A percentile compares a stretch with the other conserved stretches of the same genome.
These are phyloP conservation scores for Rhodophaea formosa DNA, from an alignment of 2,888 invertebrate genomes.

Conservation along the genomic window DNA sequence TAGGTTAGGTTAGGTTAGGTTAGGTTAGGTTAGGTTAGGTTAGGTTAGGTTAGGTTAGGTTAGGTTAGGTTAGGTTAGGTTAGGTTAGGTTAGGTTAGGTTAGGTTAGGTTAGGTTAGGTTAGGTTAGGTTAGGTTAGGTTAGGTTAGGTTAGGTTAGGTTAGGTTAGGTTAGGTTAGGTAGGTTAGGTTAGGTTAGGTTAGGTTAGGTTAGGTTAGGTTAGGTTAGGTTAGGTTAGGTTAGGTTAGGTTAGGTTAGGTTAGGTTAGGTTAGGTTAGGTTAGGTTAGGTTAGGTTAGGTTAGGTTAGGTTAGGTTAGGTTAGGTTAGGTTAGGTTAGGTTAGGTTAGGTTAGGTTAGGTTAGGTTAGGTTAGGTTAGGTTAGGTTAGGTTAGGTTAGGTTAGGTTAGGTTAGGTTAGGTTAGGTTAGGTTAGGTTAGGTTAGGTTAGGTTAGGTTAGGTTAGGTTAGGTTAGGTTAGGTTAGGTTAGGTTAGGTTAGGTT, in stretches of 20 bases:
- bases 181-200: constrained; percentile 19
- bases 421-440: constrained; percentile 19
- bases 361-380: constrained; percentile 11
- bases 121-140: constrained; percentile 9
- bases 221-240: constrained; percentile 24
- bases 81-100: constrained; percentile 10
- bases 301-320: constrained; percentile 21
- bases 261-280: constrained; percentile 22
- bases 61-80: constrained; percentile 18
- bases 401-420: constrained; percentile 22
- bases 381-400: constrained; percentile 17
- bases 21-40: constrained; percentile 9
- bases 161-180: constrained; percentile 10
- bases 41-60: constrained; percentile 16
- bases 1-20: constrained; percentile 12
- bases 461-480: constrained; percentile 19
- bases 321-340: constrained; percentile 10
- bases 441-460: constrained; percentile 19
- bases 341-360: constrained; percentile 9
- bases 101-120: constrained; percentile 10
- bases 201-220: constrained; percentile 25
- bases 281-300: constrained; percentile 22
- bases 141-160: constrained; percentile 10
- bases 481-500: constrained; percentile 17
- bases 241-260: constrained; percentile 22